A percentile compares a stretch with the other conserved stretches of the same genome.
These are phyloP conservation scores for Agrenia bidenticulata DNA, from an alignment of 2,888 invertebrate genomes.

Conservation along the genomic window DNA sequence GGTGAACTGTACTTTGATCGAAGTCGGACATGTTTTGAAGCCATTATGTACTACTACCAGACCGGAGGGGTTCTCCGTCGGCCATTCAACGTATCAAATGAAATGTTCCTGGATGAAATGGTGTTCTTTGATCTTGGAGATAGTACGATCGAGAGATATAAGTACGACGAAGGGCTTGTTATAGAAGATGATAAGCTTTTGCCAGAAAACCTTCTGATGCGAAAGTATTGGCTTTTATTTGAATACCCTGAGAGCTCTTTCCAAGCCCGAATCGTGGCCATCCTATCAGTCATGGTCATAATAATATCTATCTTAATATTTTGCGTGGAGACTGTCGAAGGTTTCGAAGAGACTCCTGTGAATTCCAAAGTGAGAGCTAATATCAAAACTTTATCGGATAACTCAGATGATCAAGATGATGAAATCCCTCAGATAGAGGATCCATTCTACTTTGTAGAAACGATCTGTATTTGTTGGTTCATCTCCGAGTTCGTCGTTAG, in stretches of 20 bases:
- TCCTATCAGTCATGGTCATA: slow-evolving; percentile 40
- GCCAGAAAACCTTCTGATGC: slow-evolving; percentile 33
- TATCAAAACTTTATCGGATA: not conserved
- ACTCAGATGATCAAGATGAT: not conserved
- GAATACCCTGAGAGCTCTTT: slow-evolving; percentile 45
- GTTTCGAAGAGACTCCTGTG: not conserved
- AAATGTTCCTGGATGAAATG: slow-evolving; percentile 45
- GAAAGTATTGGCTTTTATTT: slow-evolving; percentile 49
- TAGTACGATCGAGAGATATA: slow-evolving; percentile 19
- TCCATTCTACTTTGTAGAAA: slow-evolving; percentile 42
- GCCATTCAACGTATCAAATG: slow-evolving; percentile 28
- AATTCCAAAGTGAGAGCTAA: not conserved
- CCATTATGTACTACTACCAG: slow-evolving; percentile 47
- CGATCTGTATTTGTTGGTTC: slow-evolving; percentile 44
- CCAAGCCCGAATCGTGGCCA: slow-evolving; percentile 41
- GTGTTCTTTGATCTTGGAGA: slow-evolving; percentile 43
- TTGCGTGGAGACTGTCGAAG: slow-evolving; percentile 41
- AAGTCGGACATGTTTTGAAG: slow-evolving; percentile 37
- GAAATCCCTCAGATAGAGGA: slow-evolving; percentile 19
- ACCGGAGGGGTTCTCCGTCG: slow-evolving; percentile 36
- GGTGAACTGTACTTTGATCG: slow-evolving; percentile 45
- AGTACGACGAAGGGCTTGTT: slow-evolving; percentile 30
- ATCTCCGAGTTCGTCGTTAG: slow-evolving; percentile 36
- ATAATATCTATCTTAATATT: slow-evolving; percentile 40
- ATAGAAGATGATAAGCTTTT: slow-evolving; percentile 26